These are phyloP conservation scores for Mnemiopsis leidyi DNA, from an alignment of 37 sponge, comb jelly and placozoan species.

Conservation along the genomic window DNA sequence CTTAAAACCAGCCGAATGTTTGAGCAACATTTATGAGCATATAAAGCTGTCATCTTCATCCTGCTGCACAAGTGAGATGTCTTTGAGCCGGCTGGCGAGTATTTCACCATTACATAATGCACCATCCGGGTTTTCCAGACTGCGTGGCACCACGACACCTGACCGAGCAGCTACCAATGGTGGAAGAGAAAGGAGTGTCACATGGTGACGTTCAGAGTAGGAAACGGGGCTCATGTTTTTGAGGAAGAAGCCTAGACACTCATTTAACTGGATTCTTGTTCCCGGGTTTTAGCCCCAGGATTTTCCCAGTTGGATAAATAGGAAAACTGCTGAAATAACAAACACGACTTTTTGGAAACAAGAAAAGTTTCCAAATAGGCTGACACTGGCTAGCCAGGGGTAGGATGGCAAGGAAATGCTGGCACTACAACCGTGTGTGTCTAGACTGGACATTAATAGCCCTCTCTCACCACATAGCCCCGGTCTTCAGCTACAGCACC, in stretches of 20 bases:
- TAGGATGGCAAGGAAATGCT: neutral
- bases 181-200: neutral
- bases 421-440: neutral
- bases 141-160: neutral
- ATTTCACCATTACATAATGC: neutral
- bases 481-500: neutral
- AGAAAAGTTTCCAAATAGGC: neutral
- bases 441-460: neutral
- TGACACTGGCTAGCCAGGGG: neutral
- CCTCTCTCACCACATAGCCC: neutral
- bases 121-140: neutral
- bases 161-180: neutral
- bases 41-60: neutral
- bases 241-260: neutral
- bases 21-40: neutral
- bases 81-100: neutral
- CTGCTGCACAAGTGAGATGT: neutral
- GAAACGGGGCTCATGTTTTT: neutral
- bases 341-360: neutral
- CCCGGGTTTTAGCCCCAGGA: neutral
- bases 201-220: neutral
- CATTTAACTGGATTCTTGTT: neutral
- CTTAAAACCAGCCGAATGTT: neutral
- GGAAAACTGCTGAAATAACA: neutral
- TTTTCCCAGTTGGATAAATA: too few species aligned